Evolutionary conservation across 2,888 invertebrate genomes (phyloP), one percentile per base, ranked within the genome.

Genomic region (Horisme vitalbata): DNA sequence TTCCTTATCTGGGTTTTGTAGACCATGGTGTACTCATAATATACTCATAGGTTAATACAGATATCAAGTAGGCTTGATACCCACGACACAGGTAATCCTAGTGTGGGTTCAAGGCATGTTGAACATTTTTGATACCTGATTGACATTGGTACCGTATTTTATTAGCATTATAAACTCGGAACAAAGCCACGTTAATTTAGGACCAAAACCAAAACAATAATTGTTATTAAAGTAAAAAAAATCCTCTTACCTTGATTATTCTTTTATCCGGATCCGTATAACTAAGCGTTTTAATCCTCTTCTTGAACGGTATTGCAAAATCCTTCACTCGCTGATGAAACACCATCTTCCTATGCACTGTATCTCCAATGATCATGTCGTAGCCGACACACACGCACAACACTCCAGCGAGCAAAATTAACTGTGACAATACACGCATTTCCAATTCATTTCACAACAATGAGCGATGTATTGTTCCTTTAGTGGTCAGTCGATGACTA

Each of bases 301-400:
- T 89, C 69, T 80, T 86, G 56, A 89, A 89, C 0, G 88, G 88
- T 71, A 89, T 83, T 12, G 88, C 88, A 20, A 86, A 84, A 38
- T 87, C 85, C 60, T 89, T 89, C 14, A 88, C 72, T 57, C 89
- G 79, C 54, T 88, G 82, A 47, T 89, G 88, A 59, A 85, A 88
- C 45, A 89, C 83, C 88, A 89, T 86, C 68, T 89, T 89, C 52
- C 82, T 75, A 54, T 86, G 88, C 54, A 89, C 85, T 1, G 80
- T 86, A 53, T 89, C 88, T 31, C 88, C 88, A 11, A 81, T 63
- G 46, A 88, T 83, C 89, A 89, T 89, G 55, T 89, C 88, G 70
- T 61, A 75, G 46, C 70, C 61, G 51, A 63, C 65, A 68, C 72
- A 76, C 67, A 71, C 66, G 58, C 70, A 71, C 63, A 69, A 59